Evolutionary conservation across 2,113 vertebrate species (phyloP), one percentile per base, ranked within the genome.

Genomic region (Oryzias javanicus): DNA sequence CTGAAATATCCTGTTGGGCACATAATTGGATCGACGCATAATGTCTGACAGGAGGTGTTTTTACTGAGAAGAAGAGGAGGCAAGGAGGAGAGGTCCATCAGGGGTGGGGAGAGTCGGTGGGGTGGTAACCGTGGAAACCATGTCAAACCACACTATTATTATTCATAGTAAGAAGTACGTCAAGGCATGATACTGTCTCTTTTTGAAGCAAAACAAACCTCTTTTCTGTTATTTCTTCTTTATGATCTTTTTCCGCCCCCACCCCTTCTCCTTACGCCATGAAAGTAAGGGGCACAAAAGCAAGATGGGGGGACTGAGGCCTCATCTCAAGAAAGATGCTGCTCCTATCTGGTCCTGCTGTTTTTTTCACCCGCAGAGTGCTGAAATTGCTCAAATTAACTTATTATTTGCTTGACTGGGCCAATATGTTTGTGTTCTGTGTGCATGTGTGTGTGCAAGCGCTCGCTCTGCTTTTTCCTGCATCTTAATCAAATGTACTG

Each of bases 371-470:
- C 90, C 47, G 88, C 90, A 79, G 90, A 83, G 90, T 50, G 56
- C 77, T 70, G 70, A 91, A 92, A 92, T 92, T 93, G 92, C 92
- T 92, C 84, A 90, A 91, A 93, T 93, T 92, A 92, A 90, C 91
- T 91, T 93, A 91, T 93, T 91, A 92, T 92, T 91, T 92, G 92
- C 91, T 91, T 89, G 90, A 88, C 90, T 93, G 86, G 90, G 83
- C 86, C 89, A 90, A 91, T 92, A 86, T 90, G 89, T 90, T 90
- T 91, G 80, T 91, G 81, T 89, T 88, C 83, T 88, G 83, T 90
- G 85, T 86, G 84, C 67, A 51, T 67, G 42, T 49, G 73, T 74
- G 75, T 72, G 72, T 72, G 77, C 63, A 61, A 73, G 78, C 63
- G 71, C 62, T 71, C 14, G 15, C 74, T 68, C 58, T 49, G 61